Evolutionary conservation across 2,113 vertebrate species (phyloP).

Genomic region (Indicator indicator): DNA sequence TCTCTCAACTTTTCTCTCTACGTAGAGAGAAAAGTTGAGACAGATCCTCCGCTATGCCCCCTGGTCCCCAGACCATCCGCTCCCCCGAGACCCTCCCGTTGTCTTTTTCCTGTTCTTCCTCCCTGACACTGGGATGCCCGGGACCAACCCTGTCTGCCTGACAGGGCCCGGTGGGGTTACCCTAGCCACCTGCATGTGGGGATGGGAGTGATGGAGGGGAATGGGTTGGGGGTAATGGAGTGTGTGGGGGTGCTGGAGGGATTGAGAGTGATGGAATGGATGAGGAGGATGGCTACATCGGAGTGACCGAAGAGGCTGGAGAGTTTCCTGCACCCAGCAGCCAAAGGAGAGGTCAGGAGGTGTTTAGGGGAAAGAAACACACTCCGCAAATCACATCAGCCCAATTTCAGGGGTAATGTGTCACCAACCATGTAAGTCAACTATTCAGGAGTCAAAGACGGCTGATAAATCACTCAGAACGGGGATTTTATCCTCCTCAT

Average conservation of each 20-base stretch:
- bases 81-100: too few species aligned
- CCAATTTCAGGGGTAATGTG: not conserved
- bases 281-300: too few species aligned
- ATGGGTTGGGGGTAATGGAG: not conserved
- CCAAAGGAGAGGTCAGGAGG: not conserved
- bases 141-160: not conserved
- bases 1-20: too few species aligned
- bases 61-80: too few species aligned
- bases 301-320: not conserved
- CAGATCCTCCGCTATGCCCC: too few species aligned
- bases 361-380: not conserved
- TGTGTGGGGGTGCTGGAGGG: not conserved
- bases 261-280: not conserved
- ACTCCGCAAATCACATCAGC: not conserved
- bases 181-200: not conserved
- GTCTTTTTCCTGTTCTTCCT: too few species aligned
- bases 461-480: not conserved
- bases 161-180: not conserved
- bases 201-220: not conserved
- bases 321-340: not conserved
- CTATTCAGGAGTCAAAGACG: slow-evolving; percentile 12
- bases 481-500: not conserved
- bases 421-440: slow-evolving; percentile 4
- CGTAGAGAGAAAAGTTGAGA: too few species aligned
- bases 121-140: not conserved